Base-by-base conservation (phyloP, 2,797 vertebrate genomes). In the Cacajao melanocephalus region DNA sequence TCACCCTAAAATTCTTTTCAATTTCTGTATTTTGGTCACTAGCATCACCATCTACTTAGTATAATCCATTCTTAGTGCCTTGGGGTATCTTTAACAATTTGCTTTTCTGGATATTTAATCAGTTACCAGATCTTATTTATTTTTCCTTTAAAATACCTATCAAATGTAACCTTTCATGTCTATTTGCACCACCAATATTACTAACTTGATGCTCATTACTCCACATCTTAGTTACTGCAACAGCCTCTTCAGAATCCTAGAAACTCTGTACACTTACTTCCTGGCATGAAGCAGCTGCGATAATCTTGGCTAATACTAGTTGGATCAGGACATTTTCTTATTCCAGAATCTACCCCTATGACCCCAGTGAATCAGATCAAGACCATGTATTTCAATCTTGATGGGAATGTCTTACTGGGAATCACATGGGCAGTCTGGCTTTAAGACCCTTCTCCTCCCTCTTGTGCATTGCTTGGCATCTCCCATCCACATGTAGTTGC, bases 121-220 rank as follows among this genome's bases (percentile, higher is more conserved):
- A 41, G 24, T 97, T 85, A 67, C 26, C 22, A 86, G 28, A 39
- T 61, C 12, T 33, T 58, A 81, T 79, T 80, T 93, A 50, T 26
- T 89, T 88, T 87, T 48, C 12, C 50, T 91, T 44, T 90, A 92
- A 95, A 76, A 28, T 44, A 50, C 19, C 52, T 85, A 28, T 94
- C 78, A 44, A n/a, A 33, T 67, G n/a, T 89, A 67, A 67, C 30
- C 12, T 93, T 88, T 87, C 12, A 28, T 85, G 22, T 93, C 44
- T 48, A 2, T 70, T 48, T 91, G 52, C 1, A 75, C 44, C 44
- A 48, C 39, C 39, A 30, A 9, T 44, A 46, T 52, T 79, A 57
- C 64, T 55, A 61, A 61, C 8, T 20, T 81, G 61, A 70, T 26
- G 4, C 4, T 90, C 26, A 50, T 55, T 30, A 3, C 30, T 70